Evolutionary conservation across 2,113 vertebrate genomes (phyloP), one percentile per base, ranked within the genome.

Genomic region (Charina bottae): DNA sequence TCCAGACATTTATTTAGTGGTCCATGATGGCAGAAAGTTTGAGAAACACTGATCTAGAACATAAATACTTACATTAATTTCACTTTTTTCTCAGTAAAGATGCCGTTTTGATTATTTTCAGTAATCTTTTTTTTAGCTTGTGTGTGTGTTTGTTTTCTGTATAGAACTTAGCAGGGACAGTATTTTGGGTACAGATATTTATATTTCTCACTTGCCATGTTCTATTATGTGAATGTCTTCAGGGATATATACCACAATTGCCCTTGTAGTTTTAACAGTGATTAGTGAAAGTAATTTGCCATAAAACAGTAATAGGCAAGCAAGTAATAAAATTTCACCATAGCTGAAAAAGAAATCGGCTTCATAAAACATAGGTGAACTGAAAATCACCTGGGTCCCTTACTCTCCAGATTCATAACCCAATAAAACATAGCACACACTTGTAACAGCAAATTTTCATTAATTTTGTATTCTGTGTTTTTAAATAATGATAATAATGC

Each of bases 341-440:
- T 89, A 92, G 60, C 92, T 94, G 85, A 89, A 83, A 87, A 92
- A 92, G 56, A 96, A 96, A 97, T 97, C 94, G 95, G 92, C 96
- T 97, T 98, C 95, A 97, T 97, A 97, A 97, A 97, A 95, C 93
- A 92, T 37, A 93, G 92, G 60, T 60, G 94, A 95, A 92, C 95
- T 94, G 68, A 68, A 91, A 96, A 94, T 91, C 95, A 96, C 92
- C 94, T 94, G 93, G 94, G 93, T 94, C 85, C 62, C 3, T 90
- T 92, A 60, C 83, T 95, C 83, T 92, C 91, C 72, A 94, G 96
- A 97, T 96, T 96, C 95, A 96, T 97, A 91, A 78, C 90, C 94
- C 93, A 96, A 96, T 98, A 96, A 97, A 96, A 90, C 90, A 72
- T 92, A 89, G 72, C 95, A 93, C 95, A 94, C 95, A 95, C 87